These are phyloP conservation scores for Eilema griseolum DNA, from an alignment of 2,888 invertebrate genomes.

Conservation along the genomic window DNA sequence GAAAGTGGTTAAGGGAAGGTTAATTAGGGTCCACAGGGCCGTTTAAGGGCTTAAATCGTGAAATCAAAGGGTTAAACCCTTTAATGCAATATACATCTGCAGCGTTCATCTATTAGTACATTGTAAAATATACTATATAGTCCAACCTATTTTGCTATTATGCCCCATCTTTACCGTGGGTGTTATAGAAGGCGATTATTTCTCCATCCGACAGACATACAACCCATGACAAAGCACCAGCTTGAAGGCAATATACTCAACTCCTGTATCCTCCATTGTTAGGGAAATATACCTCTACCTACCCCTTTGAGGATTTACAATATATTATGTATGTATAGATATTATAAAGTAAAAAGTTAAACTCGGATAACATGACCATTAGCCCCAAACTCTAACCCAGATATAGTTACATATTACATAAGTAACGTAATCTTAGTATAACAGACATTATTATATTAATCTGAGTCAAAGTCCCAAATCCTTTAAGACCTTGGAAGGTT, in stretches of 20 bases:
- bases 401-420: background rate
- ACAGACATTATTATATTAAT: background rate
- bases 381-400: background rate
- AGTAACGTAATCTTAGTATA: background rate
- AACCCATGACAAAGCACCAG: too few species aligned
- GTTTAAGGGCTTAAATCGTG: slow-evolving; percentile 20
- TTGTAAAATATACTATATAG: background rate
- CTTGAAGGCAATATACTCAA: too few species aligned
- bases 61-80: background rate
- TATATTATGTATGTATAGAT: too few species aligned
- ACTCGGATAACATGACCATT: background rate
- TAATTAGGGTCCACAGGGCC: slow-evolving; percentile 19
- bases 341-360: too few species aligned
- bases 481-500: background rate
- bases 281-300: too few species aligned
- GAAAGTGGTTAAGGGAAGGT: slow-evolving; percentile 13
- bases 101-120: background rate
- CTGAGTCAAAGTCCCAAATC: background rate
- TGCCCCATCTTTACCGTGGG: too few species aligned
- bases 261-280: too few species aligned
- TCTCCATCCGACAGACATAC: too few species aligned
- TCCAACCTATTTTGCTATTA: too few species aligned
- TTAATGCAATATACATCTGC: background rate
- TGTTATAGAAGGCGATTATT: too few species aligned
- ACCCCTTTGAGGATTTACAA: too few species aligned